Percentiles rank a stretch among this genome's conserved stretches.
Conservation (phyloP, 2,113 vertebrate species). For the Arizona elegans region DNA sequence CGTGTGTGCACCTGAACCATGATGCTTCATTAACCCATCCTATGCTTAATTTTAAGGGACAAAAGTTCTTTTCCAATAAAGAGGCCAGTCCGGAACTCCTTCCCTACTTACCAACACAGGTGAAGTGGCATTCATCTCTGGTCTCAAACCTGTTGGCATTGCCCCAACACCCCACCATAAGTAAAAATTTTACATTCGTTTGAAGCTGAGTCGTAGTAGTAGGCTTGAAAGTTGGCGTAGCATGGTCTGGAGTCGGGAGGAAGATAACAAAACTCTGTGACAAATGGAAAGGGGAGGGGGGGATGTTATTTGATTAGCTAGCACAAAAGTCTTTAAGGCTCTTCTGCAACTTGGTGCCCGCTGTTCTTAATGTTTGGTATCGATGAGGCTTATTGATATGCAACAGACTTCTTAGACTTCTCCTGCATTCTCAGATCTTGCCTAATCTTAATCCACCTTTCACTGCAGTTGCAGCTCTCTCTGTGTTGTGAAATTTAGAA, state of each 20-base stretch:
- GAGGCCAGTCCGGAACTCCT: background rate
- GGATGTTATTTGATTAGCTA: too few species aligned
- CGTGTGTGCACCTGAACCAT: too few species aligned
- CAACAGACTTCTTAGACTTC: background rate
- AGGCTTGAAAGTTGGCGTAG: too few species aligned
- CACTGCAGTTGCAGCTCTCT: background rate
- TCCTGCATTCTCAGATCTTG: background rate
- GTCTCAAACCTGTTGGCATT: too few species aligned
- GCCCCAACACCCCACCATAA: rapidly evolving
- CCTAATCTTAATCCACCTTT: background rate
- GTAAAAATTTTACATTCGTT: too few species aligned
- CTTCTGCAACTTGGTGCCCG: too few species aligned
- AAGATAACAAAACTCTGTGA: too few species aligned
- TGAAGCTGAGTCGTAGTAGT: too few species aligned
- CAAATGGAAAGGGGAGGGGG: too few species aligned
- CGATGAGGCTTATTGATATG: background rate
- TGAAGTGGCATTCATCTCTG: too few species aligned
- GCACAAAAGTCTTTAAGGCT: too few species aligned
- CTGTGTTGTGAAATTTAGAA: background rate
- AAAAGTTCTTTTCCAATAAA: background rate
- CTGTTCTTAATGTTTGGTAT: background rate
- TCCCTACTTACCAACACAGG: background rate
- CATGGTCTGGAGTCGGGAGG: too few species aligned
- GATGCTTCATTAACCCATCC: background rate
- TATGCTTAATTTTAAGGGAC: background rate